A percentile compares a stretch with the other conserved stretches of the same genome.
These are phyloP conservation scores for Oncorhynchus masou DNA, from an alignment of 2,113 vertebrate genomes.

Conservation along the genomic window DNA sequence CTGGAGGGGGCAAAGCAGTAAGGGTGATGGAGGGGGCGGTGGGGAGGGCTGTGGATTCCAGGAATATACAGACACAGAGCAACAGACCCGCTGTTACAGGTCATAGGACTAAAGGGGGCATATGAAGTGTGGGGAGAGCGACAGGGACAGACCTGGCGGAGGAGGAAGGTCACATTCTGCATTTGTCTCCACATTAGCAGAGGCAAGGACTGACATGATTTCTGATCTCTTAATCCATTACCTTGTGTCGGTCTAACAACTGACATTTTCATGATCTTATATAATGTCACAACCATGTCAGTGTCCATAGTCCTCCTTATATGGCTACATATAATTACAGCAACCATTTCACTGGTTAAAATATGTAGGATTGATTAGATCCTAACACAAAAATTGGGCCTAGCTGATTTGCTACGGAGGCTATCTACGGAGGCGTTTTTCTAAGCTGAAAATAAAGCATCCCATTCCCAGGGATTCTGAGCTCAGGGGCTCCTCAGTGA, in stretches of 20 bases:
- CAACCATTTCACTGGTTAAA: not conserved
- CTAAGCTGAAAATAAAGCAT: conserved; percentile 4
- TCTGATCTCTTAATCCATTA: not conserved
- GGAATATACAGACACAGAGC: conserved; percentile 37
- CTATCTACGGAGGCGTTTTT: not conserved
- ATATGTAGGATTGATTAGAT: not conserved
- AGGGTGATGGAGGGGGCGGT: not conserved
- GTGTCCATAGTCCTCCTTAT: not conserved
- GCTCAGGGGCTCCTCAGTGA: conserved; percentile 22
- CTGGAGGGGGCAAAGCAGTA: not conserved
- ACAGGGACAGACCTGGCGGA: not conserved
- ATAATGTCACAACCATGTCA: too few species aligned
- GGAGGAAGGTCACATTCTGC: too few species aligned
- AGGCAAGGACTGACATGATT: not conserved
- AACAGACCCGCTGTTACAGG: conserved; percentile 29
- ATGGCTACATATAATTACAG: not conserved
- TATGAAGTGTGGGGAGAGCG: not conserved
- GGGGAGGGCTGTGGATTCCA: conserved; percentile 17
- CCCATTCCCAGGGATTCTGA: conserved; percentile 20
- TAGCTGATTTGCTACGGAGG: not conserved
- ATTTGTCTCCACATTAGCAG: not conserved
- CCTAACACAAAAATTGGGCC: not conserved
- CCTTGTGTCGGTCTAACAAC: not conserved
- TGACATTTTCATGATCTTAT: too few species aligned
- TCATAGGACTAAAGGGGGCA: conserved; percentile 1